Base-by-base conservation (phyloP, 2,888 invertebrate genomes). In the Gortyna flavago region DNA sequence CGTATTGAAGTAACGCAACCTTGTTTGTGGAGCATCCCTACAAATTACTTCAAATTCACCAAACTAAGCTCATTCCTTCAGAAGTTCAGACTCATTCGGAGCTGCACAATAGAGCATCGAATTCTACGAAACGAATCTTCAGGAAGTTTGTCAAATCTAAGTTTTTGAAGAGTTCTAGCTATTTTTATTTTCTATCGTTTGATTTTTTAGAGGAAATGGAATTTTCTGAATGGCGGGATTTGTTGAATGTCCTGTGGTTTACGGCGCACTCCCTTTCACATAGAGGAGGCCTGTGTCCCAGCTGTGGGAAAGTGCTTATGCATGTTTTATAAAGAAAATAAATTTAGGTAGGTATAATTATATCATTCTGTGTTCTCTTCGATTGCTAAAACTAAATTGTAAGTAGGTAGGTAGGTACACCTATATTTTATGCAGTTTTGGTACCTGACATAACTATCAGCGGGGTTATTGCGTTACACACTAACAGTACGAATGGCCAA, bases 1-100 rank as follows among this genome's bases (percentile, higher is more conserved):
- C 75, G 80, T 85, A 86, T 84, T 79, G 86, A 85, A 83, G 81
- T 72, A 89, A 87, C 48, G 89, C 89, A 91, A 92, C 90, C 91
- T 92, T 92, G 92, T 92, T 93, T 91, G 73, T 79, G 48, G 75
- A 83, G 78, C 79, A 77, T 71, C 75, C 79, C 79, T 85, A 83
- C 41, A 75, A 82, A 86, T 77, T 75, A 88, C 78, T 81, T 84
- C 65, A 79, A 84, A 86, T 76, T 77, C 79, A 41, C 75, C 67
- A 85, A 83, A 89, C 80, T 81, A 79, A 75, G 61, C 81, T 79
- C 81, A 72, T 86, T 85, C 59, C 21, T 59, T 69, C 68, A 59
- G 57, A 57, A 69, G 57, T 69, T 69, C 4, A 77, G 79, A 85
- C 78, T 86, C 72, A 66, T 74, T 75, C 38, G 38, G 38, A 74